Percentiles rank a stretch among this genome's conserved stretches.
Evolutionary conservation across 2,113 vertebrate species (phyloP).

Genomic region (Mesoclemmys tuberculata): DNA sequence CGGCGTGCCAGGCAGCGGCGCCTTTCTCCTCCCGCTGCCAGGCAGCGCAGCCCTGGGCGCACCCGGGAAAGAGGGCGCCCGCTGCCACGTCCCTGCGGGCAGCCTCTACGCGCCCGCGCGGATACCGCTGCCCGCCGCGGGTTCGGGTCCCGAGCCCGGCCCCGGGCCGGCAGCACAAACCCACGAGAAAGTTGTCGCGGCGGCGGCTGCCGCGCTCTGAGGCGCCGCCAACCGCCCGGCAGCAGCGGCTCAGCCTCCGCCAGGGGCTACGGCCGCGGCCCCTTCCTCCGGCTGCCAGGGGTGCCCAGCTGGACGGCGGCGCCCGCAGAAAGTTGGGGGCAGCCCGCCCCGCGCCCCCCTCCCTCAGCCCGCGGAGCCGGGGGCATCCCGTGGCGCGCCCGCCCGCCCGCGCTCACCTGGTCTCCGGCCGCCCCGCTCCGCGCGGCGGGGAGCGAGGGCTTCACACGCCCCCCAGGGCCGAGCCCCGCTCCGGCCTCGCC

Average conservation of each 20-base stretch:
- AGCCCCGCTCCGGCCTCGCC: slow-evolving; percentile 33
- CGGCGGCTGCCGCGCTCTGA: too few species aligned
- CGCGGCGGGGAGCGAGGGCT: background rate
- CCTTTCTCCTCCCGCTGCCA: background rate
- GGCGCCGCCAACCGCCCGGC: background rate
- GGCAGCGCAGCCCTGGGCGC: background rate
- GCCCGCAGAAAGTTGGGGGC: background rate
- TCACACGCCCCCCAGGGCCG: slow-evolving; percentile 10
- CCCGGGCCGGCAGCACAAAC: too few species aligned
- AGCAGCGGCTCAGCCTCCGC: background rate
- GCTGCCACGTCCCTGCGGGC: too few species aligned
- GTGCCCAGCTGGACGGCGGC: background rate
- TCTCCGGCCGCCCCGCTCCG: background rate
- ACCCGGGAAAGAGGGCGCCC: too few species aligned
- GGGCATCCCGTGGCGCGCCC: too few species aligned
- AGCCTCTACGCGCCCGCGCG: too few species aligned
- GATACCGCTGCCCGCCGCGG: too few species aligned
- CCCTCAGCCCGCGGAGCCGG: too few species aligned
- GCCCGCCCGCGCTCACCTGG: too few species aligned
- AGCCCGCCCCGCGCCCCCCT: too few species aligned
- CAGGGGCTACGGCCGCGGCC: too few species aligned
- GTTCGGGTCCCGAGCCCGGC: too few species aligned
- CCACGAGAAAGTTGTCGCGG: background rate
- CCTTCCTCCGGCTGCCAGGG: background rate
- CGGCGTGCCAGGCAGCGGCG: background rate